Percentiles rank a stretch among this genome's conserved stretches.
Conservation (phyloP, 2,113 vertebrate genomes). For the Ptyas mucosa region DNA sequence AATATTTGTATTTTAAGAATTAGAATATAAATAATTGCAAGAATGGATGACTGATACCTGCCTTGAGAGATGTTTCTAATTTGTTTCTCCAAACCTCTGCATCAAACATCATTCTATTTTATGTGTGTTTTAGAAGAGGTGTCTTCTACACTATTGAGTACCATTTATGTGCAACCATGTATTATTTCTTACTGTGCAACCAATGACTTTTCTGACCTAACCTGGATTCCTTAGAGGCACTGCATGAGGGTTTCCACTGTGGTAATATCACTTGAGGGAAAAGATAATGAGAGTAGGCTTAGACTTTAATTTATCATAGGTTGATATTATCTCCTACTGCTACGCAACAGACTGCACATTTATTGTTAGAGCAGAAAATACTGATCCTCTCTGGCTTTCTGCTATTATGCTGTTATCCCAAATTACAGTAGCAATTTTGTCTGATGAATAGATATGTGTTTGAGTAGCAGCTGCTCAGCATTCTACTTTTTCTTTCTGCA, state of each 20-base stretch:
- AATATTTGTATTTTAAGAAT: background rate
- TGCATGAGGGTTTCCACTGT: constrained; percentile 5
- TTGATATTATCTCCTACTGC: constrained; percentile 40
- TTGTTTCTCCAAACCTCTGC: too few relatives aligned
- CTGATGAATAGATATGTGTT: constrained; percentile 40
- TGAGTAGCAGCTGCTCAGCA: constrained; percentile 36
- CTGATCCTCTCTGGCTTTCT: constrained; percentile 42
- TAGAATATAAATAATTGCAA: background rate
- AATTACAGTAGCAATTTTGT: constrained; percentile 44
- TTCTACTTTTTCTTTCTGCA: constrained; percentile 28
- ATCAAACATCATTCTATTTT: background rate
- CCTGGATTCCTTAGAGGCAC: constrained; percentile 14
- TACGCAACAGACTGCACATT: constrained; percentile 39
- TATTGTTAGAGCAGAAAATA: constrained; percentile 45
- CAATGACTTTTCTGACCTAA: background rate
- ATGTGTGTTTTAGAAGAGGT: constrained; percentile 8
- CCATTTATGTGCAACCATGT: constrained; percentile 20
- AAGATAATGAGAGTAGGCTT: constrained; percentile 43
- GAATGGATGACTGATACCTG: background rate
- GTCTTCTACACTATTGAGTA: constrained; percentile 24
- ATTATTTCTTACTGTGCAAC: constrained; percentile 36
- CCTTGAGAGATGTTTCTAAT: background rate
- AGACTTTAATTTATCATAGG: constrained; percentile 36
- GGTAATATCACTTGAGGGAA: constrained; percentile 18
- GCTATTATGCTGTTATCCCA: constrained; percentile 52